Evolutionary conservation across 2,888 invertebrate genomes (phyloP), one percentile per base, ranked within the genome.

Genomic region (Steinernema scapterisci): DNA sequence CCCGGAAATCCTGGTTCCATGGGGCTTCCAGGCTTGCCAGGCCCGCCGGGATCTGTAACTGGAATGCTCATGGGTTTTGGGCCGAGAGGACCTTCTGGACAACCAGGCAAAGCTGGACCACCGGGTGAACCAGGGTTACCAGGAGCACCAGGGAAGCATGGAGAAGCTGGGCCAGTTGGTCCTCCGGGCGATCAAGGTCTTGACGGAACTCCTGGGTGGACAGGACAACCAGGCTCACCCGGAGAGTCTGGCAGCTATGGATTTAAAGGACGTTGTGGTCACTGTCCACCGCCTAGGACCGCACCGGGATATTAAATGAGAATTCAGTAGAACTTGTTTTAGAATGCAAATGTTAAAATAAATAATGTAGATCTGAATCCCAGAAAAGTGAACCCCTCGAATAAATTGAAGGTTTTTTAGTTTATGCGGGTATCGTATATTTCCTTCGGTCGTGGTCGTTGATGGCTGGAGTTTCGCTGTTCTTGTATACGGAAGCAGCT

Each of bases 201-300:
- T 16, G 38, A 51, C 13, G 72, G 72, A 25, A 21, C 21, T 38
- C 51, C 52, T 2, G 72, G 72, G 44, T 21, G 54, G 51, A 23
- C 13, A 3, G 72, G 72, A 11, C 31, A 21, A n/a, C 51, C 25
- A 16, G 72, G 72, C 11, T 3, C n/a, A 31, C 43, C 48, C 9
- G 72, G 72, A 2, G 16, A 16, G 9, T 45, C 72, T 21, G 72
- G 72, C 13, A 27, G 25, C 25, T 13, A 21, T 16, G 72, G 72
- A 6, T 16, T 27, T 1, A 27, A n/a, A 19, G 72, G 72, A 11
- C 52, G 44, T 2, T 72, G 72, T n/a, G 27, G 38, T 19, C 72
- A 72, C 23, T 72, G 72, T 19, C 72, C 72, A 6, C 16, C 51
- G 19, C 52, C 72, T 31, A 23, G 72, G 31, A 72, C 72, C 19